These are phyloP conservation scores for Aphidoletes aphidimyza DNA, from an alignment of 2,888 invertebrate species.

Conservation along the genomic window DNA sequence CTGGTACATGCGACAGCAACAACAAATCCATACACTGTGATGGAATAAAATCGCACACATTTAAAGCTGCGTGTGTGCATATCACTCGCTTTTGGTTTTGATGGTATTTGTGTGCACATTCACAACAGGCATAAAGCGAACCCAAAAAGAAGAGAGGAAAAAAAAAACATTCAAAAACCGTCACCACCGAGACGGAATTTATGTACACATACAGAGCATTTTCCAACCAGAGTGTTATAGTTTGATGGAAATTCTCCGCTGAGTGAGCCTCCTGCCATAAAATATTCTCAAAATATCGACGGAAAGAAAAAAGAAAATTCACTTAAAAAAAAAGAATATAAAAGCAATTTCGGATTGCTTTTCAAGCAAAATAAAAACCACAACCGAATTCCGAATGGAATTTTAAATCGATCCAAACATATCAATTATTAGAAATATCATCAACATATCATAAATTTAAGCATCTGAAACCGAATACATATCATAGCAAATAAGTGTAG, in stretches of 20 bases:
- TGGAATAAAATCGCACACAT: too few relatives aligned
- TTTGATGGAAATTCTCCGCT: slow-evolving; percentile 52
- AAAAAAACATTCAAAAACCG: slow-evolving; percentile 35
- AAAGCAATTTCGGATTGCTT: neutral
- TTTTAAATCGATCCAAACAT: neutral
- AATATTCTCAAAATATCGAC: slow-evolving; percentile 1
- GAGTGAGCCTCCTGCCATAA: slow-evolving; percentile 29
- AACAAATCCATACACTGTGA: too few relatives aligned
- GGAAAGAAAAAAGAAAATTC: slow-evolving; percentile 2
- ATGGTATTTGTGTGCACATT: neutral
- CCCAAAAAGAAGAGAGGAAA: too few relatives aligned
- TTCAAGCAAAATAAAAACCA: neutral
- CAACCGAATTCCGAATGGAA: neutral
- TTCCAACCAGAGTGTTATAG: slow-evolving; percentile 43
- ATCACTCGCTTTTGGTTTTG: neutral
- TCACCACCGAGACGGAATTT: slow-evolving; percentile 53
- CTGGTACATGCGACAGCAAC: neutral
- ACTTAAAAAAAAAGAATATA: neutral
- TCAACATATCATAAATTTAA: neutral
- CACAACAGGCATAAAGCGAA: neutral
- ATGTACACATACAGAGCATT: slow-evolving; percentile 18
- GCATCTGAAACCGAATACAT: neutral
- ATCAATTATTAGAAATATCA: slow-evolving; percentile 26
- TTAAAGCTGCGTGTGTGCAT: too few relatives aligned
- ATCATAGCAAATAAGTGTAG: slow-evolving; percentile 31